These are phyloP conservation scores for Achlya flavicornis DNA, from an alignment of 2,888 invertebrate species.

Conservation along the genomic window DNA sequence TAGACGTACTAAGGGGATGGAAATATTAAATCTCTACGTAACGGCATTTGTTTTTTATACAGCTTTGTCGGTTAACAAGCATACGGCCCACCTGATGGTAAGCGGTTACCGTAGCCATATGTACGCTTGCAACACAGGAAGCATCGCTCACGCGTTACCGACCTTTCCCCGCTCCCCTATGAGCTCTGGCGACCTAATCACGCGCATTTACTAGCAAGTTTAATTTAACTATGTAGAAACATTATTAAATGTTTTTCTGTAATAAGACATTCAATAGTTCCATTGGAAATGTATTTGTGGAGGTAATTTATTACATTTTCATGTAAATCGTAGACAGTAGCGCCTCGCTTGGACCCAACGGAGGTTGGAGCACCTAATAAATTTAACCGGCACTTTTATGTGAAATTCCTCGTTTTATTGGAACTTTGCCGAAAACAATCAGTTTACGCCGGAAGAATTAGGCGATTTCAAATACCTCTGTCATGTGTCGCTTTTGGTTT, in stretches of 20 bases:
- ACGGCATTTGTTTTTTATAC: too few relatives aligned
- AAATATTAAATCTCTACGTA: too few relatives aligned
- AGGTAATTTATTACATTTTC: constrained; percentile 55
- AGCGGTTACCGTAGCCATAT: too few relatives aligned
- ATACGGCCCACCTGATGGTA: too few relatives aligned
- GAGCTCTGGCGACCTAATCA: too few relatives aligned
- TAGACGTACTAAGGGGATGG: too few relatives aligned
- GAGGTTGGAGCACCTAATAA: constrained; percentile 55
- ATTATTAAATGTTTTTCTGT: neutral
- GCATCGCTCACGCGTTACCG: too few relatives aligned
- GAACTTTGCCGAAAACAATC: constrained; percentile 36
- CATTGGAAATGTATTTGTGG: constrained; percentile 23
- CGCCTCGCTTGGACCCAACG: constrained; percentile 38
- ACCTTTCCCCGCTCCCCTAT: too few relatives aligned
- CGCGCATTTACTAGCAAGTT: neutral
- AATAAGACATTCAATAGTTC: neutral
- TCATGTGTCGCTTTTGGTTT: too few relatives aligned
- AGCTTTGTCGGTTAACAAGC: too few relatives aligned
- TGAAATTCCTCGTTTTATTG: constrained; percentile 52
- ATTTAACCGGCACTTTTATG: constrained; percentile 56
- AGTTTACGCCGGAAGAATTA: constrained; percentile 12
- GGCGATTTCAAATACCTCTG: neutral
- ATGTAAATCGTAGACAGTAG: constrained; percentile 55
- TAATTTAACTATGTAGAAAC: neutral
- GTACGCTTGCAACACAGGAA: too few relatives aligned